Evolutionary conservation across 1,140 invertebrate species (phyloP), one percentile per base, ranked within the genome.

Genomic region (Drosophila ogumai): DNA sequence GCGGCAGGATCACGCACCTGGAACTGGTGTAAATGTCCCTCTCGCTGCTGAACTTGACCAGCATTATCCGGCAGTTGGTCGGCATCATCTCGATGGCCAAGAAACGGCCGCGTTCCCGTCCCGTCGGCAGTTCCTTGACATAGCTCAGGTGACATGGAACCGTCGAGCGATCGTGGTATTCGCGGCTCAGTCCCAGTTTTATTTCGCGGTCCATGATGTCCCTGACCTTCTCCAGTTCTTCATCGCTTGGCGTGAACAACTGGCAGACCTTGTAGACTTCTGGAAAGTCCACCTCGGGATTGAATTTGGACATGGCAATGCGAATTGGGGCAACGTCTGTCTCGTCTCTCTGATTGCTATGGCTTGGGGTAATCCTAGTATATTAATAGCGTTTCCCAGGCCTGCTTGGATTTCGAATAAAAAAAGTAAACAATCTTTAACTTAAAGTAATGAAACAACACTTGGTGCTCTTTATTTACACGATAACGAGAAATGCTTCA

Each of bases 51-150:
- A 99, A 94, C 65, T 97, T 96, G 81, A 99, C 98, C n/a, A 99
- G 94, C 47, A 99, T 94, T 6, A 99, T 98, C 63, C 99, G 95
- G 93, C 99, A 99, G 93, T 99, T 99, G 10, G 99, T 99, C 0
- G 99, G 99, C 41, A 99, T 99, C 76, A 99, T 94, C 93, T 99
- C 99, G 59, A 99, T 93, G 1, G 99, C 99, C 81, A 99, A 93
- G 92, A 99, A 99, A 93, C 98, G 97, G 25, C 99, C 99, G 49
- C 95, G 94, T 94, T 99, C 99, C 96, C 96, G 96, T 57, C 99
- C 99, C 93, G 98, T 97, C 0, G 99, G 99, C 60, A 99, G 94
- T 90, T 98, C 95, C 92, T 98, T 96, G 17, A 99, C 98, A 91
- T 98, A 99, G 1, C 99, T 99, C 9, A 97, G 96, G 86, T 96